Evolutionary conservation across 2,888 invertebrate species (phyloP).

Genomic region (Galerucella pusilla): DNA sequence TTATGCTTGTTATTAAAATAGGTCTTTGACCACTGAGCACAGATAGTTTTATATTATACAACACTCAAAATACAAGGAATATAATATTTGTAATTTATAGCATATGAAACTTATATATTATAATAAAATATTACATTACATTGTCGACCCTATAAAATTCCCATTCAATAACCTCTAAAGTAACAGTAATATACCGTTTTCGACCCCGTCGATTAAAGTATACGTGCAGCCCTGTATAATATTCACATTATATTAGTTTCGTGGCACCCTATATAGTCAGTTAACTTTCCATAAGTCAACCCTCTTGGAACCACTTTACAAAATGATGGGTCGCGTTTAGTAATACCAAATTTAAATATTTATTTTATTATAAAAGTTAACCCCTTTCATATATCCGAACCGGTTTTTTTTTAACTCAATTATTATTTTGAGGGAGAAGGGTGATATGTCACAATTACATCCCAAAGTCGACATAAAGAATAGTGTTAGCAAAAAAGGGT

Average conservation of each 20-base stretch:
- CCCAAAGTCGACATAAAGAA: background rate
- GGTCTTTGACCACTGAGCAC: too few species aligned
- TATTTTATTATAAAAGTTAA: constrained; percentile 41
- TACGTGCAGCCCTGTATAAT: constrained; percentile 32
- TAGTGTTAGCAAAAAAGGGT: background rate
- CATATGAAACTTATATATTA: background rate
- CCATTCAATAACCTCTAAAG: constrained; percentile 13
- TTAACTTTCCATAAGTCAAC: constrained; percentile 36
- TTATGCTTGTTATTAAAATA: too few species aligned
- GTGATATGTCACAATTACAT: constrained; percentile 19
- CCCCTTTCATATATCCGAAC: constrained; percentile 28
- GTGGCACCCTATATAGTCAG: constrained; percentile 32
- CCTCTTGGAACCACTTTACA: constrained; percentile 34
- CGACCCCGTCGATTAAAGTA: constrained; percentile 28
- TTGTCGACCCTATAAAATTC: background rate
- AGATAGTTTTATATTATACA: too few species aligned
- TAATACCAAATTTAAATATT: constrained; percentile 42
- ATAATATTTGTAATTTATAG: too few species aligned
- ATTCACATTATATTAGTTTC: constrained; percentile 34
- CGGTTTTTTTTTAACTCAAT: constrained; percentile 38
- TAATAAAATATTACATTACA: background rate
- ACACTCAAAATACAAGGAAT: too few species aligned
- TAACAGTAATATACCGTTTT: constrained; percentile 2
- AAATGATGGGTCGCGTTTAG: constrained; percentile 39
- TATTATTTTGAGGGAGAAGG: constrained; percentile 27